phyloP scores from a whole-genome alignment of 2,888 invertebrate species.

The Ischnus inquisitorius region DNA sequence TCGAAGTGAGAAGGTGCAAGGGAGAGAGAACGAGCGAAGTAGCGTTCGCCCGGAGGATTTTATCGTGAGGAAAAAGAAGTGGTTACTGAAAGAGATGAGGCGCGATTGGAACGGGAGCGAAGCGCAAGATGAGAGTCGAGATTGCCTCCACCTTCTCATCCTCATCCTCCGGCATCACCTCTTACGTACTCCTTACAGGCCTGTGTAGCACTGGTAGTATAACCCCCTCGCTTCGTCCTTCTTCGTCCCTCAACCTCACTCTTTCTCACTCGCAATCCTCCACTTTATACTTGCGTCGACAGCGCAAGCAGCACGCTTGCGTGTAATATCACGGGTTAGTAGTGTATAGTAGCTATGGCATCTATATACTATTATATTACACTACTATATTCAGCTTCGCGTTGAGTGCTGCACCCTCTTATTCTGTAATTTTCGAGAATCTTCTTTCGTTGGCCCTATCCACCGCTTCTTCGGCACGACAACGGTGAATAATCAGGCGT shows the following conservation, averaged over 20 bases:
- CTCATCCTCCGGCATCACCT: constrained; percentile 67
- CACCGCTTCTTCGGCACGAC: background rate
- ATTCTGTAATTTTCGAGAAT: constrained; percentile 16
- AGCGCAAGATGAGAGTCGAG: constrained; percentile 78
- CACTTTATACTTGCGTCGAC: constrained; percentile 60
- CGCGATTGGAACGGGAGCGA: constrained; percentile 74
- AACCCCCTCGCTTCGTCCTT: constrained; percentile 21
- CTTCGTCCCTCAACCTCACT: constrained; percentile 18
- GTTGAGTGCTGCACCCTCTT: constrained; percentile 26
- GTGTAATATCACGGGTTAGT: constrained; percentile 56
- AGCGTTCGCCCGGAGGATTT: constrained; percentile 57
- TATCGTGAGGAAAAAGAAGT: constrained; percentile 67
- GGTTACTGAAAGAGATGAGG: constrained; percentile 68
- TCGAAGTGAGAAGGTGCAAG: background rate
- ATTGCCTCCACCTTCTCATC: constrained; percentile 72
- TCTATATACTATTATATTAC: constrained; percentile 31
- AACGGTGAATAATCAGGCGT: constrained; percentile 9
- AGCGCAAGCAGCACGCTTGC: constrained; percentile 47
- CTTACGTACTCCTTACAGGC: constrained; percentile 62
- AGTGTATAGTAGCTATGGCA: constrained; percentile 18
- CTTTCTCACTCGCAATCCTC: constrained; percentile 62
- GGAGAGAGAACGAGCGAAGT: constrained; percentile 6
- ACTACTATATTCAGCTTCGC: constrained; percentile 37
- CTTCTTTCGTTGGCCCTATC: background rate
- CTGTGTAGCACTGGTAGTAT: constrained; percentile 41